Conservation (phyloP, 2,797 vertebrate genomes). For the Danio jaintianensis region DNA sequence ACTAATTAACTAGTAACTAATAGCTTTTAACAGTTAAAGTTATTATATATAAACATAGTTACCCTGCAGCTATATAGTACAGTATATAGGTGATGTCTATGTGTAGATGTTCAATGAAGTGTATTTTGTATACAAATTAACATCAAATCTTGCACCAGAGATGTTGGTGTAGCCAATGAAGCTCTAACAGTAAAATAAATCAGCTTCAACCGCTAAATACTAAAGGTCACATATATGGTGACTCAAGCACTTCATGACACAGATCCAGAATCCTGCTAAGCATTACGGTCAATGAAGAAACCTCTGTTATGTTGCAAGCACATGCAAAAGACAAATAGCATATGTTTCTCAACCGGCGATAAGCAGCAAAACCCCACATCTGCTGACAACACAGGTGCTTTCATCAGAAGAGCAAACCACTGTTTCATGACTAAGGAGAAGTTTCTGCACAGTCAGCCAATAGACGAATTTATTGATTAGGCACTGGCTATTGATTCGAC, state of each 20-base stretch:
- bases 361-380: conserved; percentile 17
- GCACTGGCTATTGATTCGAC: not conserved
- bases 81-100: too few relatives aligned
- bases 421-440: conserved; percentile 15
- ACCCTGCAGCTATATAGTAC: too few relatives aligned
- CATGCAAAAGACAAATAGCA: conserved; percentile 6
- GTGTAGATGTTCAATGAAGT: too few relatives aligned
- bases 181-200: conserved; percentile 1
- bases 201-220: not conserved
- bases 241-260: conserved; percentile 4
- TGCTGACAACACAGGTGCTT: conserved; percentile 41
- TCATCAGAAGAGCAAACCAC: conserved; percentile 11
- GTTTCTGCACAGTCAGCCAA: not conserved
- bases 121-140: too few relatives aligned
- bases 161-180: not conserved
- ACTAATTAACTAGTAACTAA: too few relatives aligned
- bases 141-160: too few relatives aligned
- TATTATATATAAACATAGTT: too few relatives aligned
- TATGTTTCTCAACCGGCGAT: conserved; percentile 32
- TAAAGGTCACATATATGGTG: conserved; percentile 3
- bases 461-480: not conserved
- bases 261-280: not conserved
- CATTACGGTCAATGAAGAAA: conserved; percentile 29
- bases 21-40: too few relatives aligned
- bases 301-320: conserved; percentile 25